Percentiles rank a stretch among this genome's conserved stretches.
phyloP scores from a whole-genome alignment of 2,113 vertebrate species.

The Centropus unirufus region DNA sequence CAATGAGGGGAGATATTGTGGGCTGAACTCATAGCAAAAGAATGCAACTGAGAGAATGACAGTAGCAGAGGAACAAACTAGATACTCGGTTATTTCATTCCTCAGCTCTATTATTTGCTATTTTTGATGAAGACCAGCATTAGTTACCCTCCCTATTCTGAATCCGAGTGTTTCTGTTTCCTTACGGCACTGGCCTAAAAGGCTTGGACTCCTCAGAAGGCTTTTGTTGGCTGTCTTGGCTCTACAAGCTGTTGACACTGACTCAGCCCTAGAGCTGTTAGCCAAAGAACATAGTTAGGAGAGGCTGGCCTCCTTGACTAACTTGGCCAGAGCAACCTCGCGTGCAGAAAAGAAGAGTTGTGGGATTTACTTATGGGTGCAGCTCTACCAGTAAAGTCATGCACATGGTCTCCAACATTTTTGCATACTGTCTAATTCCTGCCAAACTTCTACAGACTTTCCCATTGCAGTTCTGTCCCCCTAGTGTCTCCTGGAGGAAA shows the following conservation, averaged over 20 bases:
- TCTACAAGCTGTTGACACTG: not conserved
- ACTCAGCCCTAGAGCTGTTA: not conserved
- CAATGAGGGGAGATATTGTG: not conserved
- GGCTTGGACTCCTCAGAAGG: not conserved
- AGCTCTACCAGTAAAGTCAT: not conserved
- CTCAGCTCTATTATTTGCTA: not conserved
- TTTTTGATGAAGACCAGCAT: not conserved
- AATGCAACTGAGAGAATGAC: not conserved
- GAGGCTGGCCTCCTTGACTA: not conserved
- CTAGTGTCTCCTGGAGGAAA: not conserved
- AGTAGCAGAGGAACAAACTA: not conserved
- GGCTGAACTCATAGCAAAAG: constrained; percentile 2
- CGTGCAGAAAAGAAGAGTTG: not conserved
- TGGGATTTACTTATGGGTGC: not conserved
- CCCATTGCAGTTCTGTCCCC: rapidly evolving
- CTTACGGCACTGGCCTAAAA: not conserved
- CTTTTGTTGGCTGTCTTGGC: not conserved
- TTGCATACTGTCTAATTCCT: not conserved
- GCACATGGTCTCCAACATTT: not conserved
- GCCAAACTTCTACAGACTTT: not conserved
- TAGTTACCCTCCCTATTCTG: not conserved
- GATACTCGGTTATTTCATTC: not conserved
- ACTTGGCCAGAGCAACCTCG: not conserved
- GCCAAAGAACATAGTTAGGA: not conserved
- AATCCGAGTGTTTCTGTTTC: not conserved